phyloP scores from a whole-genome alignment of 1,140 invertebrate genomes.

The Drosophila funebris region DNA sequence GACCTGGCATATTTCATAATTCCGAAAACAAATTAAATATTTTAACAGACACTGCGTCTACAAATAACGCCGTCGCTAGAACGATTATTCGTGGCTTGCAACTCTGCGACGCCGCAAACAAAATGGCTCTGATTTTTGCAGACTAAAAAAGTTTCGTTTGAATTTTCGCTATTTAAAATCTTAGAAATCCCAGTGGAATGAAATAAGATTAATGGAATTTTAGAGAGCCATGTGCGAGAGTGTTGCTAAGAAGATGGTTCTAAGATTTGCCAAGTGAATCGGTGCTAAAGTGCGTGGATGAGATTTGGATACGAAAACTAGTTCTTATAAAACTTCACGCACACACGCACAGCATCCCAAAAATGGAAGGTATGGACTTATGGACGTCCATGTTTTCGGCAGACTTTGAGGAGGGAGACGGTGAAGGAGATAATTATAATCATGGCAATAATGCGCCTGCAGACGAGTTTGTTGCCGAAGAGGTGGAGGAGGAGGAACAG shows the following conservation, averaged over 20 bases:
- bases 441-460: constrained; percentile 34
- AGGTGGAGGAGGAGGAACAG: constrained; percentile 32
- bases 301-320: constrained; percentile 63
- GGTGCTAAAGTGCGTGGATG: constrained; percentile 25
- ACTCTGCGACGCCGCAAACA: constrained; percentile 67
- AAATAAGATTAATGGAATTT: constrained; percentile 5
- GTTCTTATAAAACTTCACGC: constrained; percentile 55
- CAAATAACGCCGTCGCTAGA: constrained; percentile 14
- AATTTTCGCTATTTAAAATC: constrained; percentile 36
- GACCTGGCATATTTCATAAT: constrained; percentile 7
- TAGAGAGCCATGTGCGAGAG: constrained; percentile 11
- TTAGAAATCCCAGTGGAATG: constrained; percentile 6
- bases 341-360: constrained; percentile 34
- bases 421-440: constrained; percentile 23
- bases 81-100: constrained; percentile 24
- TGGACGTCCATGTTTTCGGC: constrained; percentile 80
- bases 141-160: constrained; percentile 38
- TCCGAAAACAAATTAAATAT: background rate
- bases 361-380: constrained; percentile 76
- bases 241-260: constrained; percentile 19
- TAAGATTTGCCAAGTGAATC: constrained; percentile 11
- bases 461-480: constrained; percentile 50
- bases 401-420: constrained; percentile 59
- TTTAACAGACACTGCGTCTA: background rate
- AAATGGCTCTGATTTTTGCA: constrained; percentile 74